Percentiles rank a stretch among this genome's conserved stretches.
These are phyloP conservation scores for Heliothis virescens DNA, from an alignment of 1,140 invertebrate species.

Conservation along the genomic window DNA sequence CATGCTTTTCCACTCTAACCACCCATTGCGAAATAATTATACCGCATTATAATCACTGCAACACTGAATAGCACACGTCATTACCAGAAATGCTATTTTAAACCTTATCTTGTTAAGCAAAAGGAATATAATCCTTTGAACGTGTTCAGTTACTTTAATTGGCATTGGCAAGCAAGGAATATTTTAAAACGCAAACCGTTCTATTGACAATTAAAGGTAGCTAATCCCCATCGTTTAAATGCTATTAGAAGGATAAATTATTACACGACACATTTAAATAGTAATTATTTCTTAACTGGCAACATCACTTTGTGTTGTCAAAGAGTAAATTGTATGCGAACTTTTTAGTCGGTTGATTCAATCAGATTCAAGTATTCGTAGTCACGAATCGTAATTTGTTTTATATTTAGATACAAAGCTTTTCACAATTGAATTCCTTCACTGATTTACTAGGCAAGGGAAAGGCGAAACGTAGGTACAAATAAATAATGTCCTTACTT, in stretches of 20 bases:
- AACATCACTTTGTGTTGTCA: background rate
- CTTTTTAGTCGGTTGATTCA: too few relatives aligned
- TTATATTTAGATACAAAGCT: background rate
- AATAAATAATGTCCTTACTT: constrained; percentile 27
- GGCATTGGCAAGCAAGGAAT: background rate
- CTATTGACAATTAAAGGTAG: background rate
- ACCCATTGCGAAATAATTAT: constrained; percentile 27
- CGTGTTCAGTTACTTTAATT: constrained; percentile 6
- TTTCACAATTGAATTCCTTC: constrained; percentile 4
- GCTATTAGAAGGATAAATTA: background rate
- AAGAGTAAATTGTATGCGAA: background rate
- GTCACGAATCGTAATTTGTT: constrained; percentile 2
- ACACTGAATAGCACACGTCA: constrained; percentile 8
- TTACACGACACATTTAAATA: background rate
- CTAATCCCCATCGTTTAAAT: constrained; percentile 12
- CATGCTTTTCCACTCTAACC: constrained; percentile 20
- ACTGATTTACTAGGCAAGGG: constrained; percentile 10
- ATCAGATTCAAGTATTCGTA: background rate
- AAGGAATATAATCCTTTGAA: constrained; percentile 4
- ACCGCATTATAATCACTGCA: constrained; percentile 7
- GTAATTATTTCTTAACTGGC: constrained; percentile 1
- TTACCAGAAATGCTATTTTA: background rate
- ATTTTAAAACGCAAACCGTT: constrained; percentile 28
- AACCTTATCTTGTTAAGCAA: background rate
- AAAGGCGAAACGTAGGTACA: constrained; percentile 5